Evolutionary conservation across 2,797 vertebrate genomes (phyloP).

Genomic region (Nothura maculosa): DNA sequence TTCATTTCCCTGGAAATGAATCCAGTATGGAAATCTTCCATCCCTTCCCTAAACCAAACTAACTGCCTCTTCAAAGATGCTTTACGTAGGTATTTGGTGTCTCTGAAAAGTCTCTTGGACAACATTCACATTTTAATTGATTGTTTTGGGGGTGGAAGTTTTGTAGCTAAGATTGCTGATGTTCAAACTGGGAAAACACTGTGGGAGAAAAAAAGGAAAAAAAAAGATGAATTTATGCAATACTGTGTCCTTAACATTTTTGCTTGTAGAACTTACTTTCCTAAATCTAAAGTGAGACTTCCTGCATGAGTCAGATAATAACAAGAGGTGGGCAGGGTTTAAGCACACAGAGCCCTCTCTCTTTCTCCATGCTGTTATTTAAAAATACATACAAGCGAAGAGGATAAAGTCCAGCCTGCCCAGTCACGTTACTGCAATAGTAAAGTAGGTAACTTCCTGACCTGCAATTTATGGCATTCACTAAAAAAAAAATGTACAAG

Average conservation of each 20-base stretch:
- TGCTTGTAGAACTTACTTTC: not conserved
- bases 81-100: not conserved
- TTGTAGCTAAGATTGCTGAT: not conserved
- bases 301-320: rapidly evolving
- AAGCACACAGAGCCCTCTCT: not conserved
- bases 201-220: too few species aligned
- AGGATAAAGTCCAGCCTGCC: not conserved
- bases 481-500: not conserved
- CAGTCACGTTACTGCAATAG: not conserved
- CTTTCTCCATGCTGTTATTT: not conserved
- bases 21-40: not conserved
- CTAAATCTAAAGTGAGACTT: not conserved
- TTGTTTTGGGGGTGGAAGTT: not conserved
- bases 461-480: not conserved
- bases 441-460: rapidly evolving
- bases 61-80: not conserved
- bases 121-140: rapidly evolving
- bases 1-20: not conserved
- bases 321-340: not conserved
- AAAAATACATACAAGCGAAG: not conserved
- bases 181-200: not conserved
- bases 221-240: not conserved
- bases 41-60: not conserved
- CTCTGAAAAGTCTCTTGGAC: not conserved
- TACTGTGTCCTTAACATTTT: not conserved